These are phyloP conservation scores for Gymnorhina tibicen DNA, from an alignment of 2,113 vertebrate species.

Conservation along the genomic window DNA sequence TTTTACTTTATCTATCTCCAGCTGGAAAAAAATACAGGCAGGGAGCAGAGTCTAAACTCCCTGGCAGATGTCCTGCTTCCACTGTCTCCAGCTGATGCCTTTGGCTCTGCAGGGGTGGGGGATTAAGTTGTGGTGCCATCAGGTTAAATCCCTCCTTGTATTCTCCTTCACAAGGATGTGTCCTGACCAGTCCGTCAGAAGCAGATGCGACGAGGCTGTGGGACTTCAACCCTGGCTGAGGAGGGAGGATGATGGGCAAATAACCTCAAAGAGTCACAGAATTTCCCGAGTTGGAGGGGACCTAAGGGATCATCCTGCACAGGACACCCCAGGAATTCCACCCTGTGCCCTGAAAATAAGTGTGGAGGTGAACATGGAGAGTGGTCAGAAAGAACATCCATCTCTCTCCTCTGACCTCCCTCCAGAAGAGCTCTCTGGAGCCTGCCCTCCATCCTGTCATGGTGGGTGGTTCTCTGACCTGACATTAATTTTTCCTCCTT, in stretches of 20 bases:
- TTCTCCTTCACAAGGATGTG: neutral
- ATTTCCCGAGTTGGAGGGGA: neutral
- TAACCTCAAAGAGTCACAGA: neutral
- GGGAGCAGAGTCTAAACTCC: neutral
- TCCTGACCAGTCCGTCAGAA: neutral
- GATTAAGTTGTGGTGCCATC: neutral
- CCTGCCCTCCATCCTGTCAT: fast-evolving
- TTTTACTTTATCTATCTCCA: neutral
- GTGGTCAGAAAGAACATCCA: neutral
- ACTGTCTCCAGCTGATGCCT: neutral
- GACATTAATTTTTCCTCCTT: neutral
- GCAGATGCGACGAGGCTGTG: neutral
- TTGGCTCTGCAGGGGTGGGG: neutral
- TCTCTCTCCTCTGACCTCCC: neutral
- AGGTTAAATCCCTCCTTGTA: neutral
- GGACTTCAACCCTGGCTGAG: neutral
- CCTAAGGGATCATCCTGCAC: neutral
- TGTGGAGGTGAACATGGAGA: neutral
- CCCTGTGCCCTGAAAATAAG: neutral
- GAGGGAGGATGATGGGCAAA: neutral
- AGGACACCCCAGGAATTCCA: neutral
- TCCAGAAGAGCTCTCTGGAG: neutral
- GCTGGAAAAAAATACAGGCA: neutral
- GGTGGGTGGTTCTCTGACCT: neutral
- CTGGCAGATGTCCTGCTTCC: neutral